Percentiles rank a stretch among this genome's conserved stretches.
These are phyloP conservation scores for Periophthalmus magnuspinnatus DNA, from an alignment of 2,797 vertebrate genomes.

Conservation along the genomic window DNA sequence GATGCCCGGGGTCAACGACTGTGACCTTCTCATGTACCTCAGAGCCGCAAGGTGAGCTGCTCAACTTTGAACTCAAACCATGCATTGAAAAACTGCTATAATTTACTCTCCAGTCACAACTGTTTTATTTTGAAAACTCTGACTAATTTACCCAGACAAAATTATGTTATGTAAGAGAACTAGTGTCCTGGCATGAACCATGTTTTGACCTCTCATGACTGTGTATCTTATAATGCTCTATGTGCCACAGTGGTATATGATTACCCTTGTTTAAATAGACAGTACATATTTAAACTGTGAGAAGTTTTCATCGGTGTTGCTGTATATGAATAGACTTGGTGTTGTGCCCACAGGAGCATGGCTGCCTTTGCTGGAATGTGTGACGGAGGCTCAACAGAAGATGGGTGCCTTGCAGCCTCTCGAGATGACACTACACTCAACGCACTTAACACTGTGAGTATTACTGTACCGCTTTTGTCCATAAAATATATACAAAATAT, in stretches of 20 bases:
- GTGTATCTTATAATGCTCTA: background rate
- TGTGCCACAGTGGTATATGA: background rate
- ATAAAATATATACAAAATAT: background rate
- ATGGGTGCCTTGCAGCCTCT: conserved; percentile 95
- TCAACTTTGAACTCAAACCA: background rate
- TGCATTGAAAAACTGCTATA: background rate
- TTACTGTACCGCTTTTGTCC: background rate
- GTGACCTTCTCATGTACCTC: conserved; percentile 99
- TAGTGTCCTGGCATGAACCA: background rate
- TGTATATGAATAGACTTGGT: conserved; percentile 5
- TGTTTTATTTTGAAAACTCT: background rate
- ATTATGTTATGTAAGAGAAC: background rate
- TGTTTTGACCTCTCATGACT: background rate
- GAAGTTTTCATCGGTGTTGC: background rate
- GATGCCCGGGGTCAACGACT: conserved; percentile 99
- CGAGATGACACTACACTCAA: conserved; percentile 98
- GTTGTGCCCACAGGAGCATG: conserved; percentile 88
- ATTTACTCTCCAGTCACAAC: background rate
- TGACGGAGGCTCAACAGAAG: conserved; percentile 97
- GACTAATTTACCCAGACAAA: background rate
- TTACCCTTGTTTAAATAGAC: background rate
- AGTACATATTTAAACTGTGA: background rate
- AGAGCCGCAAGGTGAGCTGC: conserved; percentile 90
- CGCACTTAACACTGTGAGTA: conserved; percentile 96
- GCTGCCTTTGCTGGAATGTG: conserved; percentile 99